phyloP scores from a whole-genome alignment of 2,113 vertebrate genomes.

The Trachemys scripta region DNA sequence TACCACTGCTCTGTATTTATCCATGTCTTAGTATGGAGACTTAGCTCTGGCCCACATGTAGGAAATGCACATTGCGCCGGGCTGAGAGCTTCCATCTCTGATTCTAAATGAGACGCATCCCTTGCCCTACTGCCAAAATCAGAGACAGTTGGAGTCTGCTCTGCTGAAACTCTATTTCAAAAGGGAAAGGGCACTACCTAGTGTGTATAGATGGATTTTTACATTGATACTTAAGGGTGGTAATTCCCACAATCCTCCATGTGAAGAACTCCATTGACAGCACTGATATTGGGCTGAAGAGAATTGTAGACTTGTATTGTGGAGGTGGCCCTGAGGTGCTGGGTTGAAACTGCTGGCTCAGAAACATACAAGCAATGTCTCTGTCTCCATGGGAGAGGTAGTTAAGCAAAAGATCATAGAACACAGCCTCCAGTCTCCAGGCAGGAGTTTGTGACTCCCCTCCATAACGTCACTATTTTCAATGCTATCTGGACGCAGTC shows the following conservation, averaged over 20 bases:
- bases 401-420: too few relatives aligned
- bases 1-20: background rate
- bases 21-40: background rate
- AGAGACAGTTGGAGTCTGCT: background rate
- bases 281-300: background rate
- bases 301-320: background rate
- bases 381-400: too few relatives aligned
- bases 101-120: too few relatives aligned
- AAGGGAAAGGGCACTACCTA: constrained; percentile 23
- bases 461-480: background rate
- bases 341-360: too few relatives aligned
- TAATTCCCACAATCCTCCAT: background rate
- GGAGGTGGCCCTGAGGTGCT: too few relatives aligned
- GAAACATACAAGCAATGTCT: too few relatives aligned
- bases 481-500: background rate
- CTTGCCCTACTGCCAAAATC: background rate
- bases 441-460: too few relatives aligned
- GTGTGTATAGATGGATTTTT: background rate
- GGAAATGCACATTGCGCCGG: background rate
- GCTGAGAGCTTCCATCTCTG: background rate
- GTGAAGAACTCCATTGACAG: background rate
- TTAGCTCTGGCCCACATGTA: too few relatives aligned
- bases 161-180: background rate
- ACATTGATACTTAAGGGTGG: background rate
- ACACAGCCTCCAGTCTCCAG: too few relatives aligned